Percentiles rank a stretch among this genome's conserved stretches.
Conservation (phyloP, 1,140 invertebrate genomes). For the Platorchestia sp. region DNA sequence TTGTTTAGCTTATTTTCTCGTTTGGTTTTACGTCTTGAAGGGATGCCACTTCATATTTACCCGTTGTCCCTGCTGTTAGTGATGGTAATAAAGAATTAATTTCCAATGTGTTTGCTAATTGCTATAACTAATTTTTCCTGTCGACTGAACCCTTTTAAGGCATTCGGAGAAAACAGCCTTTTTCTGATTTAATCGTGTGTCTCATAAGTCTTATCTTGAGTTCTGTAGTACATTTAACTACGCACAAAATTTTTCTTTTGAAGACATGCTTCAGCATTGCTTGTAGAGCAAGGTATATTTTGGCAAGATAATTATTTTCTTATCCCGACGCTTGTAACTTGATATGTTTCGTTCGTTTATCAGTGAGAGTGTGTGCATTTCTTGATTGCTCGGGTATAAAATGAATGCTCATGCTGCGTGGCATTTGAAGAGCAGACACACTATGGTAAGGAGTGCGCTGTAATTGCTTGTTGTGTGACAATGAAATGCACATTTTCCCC, state of each 20-base stretch:
- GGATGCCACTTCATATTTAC: neutral
- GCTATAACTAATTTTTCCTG: neutral
- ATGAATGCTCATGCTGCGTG: neutral
- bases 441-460: neutral
- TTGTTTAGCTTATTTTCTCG: neutral
- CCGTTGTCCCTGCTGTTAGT: neutral
- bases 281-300: neutral
- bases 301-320: neutral
- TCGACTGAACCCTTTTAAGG: neutral
- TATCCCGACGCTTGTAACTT: neutral
- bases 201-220: neutral
- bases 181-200: neutral
- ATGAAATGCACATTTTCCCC: neutral
- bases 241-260: neutral
- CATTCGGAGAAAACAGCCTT: neutral
- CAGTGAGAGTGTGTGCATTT: neutral
- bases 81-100: neutral
- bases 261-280: neutral
- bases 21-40: neutral
- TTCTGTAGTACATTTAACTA: neutral
- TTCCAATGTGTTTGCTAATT: neutral
- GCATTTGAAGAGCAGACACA: too few species aligned
- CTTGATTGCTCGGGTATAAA: neutral
- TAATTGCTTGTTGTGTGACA: neutral
- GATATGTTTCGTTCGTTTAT: neutral